These are phyloP conservation scores for Fragum sueziense DNA, from an alignment of 2,888 invertebrate genomes.

Conservation along the genomic window DNA sequence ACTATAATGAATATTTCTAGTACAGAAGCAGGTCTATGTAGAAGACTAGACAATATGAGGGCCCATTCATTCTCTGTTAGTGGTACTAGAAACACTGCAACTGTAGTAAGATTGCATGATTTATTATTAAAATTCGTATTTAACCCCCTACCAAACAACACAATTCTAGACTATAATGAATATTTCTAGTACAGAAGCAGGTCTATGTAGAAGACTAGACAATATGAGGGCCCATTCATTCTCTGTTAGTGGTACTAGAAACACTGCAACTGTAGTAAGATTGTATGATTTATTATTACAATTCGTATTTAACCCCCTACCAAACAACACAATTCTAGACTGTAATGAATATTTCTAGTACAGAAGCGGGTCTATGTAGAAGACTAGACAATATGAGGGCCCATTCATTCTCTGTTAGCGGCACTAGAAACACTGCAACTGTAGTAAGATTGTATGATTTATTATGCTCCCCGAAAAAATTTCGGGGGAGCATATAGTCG, in stretches of 20 bases:
- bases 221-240: slow-evolving; percentile 85
- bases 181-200: slow-evolving; percentile 57
- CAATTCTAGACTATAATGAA: slow-evolving; percentile 65
- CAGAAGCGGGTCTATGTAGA: slow-evolving; percentile 63
- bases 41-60: slow-evolving; percentile 79
- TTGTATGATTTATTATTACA: not conserved
- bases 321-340: no score
- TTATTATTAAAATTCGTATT: not conserved
- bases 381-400: slow-evolving; percentile 80
- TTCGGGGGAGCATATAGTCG: no score
- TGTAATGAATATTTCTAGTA: slow-evolving; percentile 62
- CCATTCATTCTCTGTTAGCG: slow-evolving; percentile 91
- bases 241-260: slow-evolving; percentile 92
- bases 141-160: no score
- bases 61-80: slow-evolving; percentile 90
- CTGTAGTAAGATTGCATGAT: slow-evolving; percentile 84
- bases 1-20: slow-evolving; percentile 63
- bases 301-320: no score
- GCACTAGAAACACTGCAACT: slow-evolving; percentile 91
- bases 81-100: slow-evolving; percentile 91
- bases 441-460: slow-evolving; percentile 82
- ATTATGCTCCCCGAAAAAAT: no score
- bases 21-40: slow-evolving; percentile 58
- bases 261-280: slow-evolving; percentile 89
- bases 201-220: slow-evolving; percentile 73